A percentile compares a stretch with the other conserved stretches of the same genome.
These are phyloP conservation scores for Nymphalis polychloros DNA, from an alignment of 2,888 invertebrate genomes.

Conservation along the genomic window DNA sequence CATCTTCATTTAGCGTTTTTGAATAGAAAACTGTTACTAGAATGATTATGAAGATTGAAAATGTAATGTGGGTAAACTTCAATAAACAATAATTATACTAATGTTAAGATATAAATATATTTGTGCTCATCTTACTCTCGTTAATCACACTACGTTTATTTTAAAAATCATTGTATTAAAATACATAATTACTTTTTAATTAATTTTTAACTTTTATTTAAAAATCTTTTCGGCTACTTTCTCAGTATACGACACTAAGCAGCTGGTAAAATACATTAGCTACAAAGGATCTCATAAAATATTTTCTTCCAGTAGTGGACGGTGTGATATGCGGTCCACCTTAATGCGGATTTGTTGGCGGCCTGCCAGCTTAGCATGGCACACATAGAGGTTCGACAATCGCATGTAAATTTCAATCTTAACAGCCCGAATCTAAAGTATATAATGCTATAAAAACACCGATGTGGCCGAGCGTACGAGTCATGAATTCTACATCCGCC, in stretches of 20 bases:
- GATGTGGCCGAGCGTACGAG: slow-evolving; percentile 26
- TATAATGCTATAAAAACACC: slow-evolving; percentile 10
- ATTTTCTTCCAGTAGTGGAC: slow-evolving; percentile 29
- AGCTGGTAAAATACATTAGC: slow-evolving; percentile 17
- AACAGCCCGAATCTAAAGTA: slow-evolving; percentile 14
- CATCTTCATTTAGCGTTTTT: background rate
- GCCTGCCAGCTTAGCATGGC: slow-evolving; percentile 53
- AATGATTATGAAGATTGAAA: too few species aligned
- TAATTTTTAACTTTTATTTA: too few species aligned
- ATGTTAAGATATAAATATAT: too few species aligned
- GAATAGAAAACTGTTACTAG: too few species aligned
- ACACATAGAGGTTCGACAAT: slow-evolving; percentile 15
- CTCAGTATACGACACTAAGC: background rate
- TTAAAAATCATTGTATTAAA: too few species aligned
- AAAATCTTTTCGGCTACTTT: background rate
- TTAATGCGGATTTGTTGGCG: slow-evolving; percentile 64
- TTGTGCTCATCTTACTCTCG: too few species aligned
- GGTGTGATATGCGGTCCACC: slow-evolving; percentile 50
- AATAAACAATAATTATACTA: too few species aligned
- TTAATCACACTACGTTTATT: too few species aligned
- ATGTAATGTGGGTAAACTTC: too few species aligned
- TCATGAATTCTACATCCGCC: slow-evolving; percentile 54
- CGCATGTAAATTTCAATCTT: slow-evolving; percentile 19
- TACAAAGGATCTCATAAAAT: slow-evolving; percentile 31
- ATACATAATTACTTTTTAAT: too few species aligned